Percentiles rank a stretch among this genome's conserved stretches.
Conservation (phyloP, 1,140 invertebrate genomes). For the Planococcus citri region DNA sequence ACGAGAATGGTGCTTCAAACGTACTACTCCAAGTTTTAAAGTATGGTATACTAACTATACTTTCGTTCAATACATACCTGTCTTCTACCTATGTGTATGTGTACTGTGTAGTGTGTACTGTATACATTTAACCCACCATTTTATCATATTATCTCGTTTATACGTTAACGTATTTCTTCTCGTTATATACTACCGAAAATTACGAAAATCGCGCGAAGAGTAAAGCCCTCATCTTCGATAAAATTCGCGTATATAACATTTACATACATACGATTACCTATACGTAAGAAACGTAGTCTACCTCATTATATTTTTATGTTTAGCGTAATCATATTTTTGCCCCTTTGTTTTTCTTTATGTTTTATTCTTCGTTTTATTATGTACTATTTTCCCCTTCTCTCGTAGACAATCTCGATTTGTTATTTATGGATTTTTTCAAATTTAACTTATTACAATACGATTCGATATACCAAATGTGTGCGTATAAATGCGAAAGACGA, state of each 20-base stretch:
- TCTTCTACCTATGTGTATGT: no score
- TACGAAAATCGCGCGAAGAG: neutral
- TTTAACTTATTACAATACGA: no score
- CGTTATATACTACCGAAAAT: neutral
- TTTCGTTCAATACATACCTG: neutral
- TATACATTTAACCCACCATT: neutral
- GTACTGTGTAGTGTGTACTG: no score
- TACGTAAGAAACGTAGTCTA: neutral
- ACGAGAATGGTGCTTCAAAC: neutral
- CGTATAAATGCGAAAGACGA: neutral
- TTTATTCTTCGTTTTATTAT: no score
- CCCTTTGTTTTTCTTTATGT: neutral
- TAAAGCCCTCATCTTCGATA: no score
- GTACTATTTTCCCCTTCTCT: no score
- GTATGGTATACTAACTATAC: no score
- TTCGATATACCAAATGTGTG: no score
- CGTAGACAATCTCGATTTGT: conserved; percentile 1
- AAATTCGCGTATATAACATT: no score
- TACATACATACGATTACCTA: neutral
- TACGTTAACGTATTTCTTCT: neutral
- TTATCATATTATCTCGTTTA: neutral
- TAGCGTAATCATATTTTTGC: neutral
- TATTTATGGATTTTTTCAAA: neutral
- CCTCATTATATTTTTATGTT: neutral
- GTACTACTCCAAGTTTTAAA: no score